These are phyloP conservation scores for Brachypalpus laphriformis DNA, from an alignment of 2,888 invertebrate species.

Conservation along the genomic window DNA sequence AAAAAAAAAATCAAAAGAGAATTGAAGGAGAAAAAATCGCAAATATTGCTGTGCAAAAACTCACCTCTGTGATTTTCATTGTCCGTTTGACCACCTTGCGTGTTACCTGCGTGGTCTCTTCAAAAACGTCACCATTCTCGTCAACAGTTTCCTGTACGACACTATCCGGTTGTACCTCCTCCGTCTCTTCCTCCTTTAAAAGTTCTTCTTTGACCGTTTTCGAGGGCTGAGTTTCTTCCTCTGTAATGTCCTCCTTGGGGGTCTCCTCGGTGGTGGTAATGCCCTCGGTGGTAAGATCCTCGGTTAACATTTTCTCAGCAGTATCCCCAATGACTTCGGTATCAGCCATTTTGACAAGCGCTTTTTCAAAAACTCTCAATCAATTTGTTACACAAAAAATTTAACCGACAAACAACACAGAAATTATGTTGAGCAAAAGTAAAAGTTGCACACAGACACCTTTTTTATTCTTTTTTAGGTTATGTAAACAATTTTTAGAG, in stretches of 20 bases:
- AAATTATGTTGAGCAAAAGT: conserved; percentile 36
- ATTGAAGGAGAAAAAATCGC: not conserved
- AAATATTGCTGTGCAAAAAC: conserved; percentile 67
- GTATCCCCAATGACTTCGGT: conserved; percentile 78
- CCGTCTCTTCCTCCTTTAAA: conserved; percentile 79
- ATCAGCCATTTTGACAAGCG: conserved; percentile 79
- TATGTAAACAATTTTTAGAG: conserved; percentile 74
- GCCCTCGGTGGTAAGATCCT: conserved; percentile 33
- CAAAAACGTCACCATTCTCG: conserved; percentile 81
- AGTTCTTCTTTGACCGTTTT: conserved; percentile 75
- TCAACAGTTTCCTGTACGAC: conserved; percentile 80
- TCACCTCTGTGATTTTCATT: conserved; percentile 82
- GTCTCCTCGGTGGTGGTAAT: conserved; percentile 21
- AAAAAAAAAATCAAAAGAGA: not conserved
- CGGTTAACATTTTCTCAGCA: conserved; percentile 71
- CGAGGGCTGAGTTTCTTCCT: conserved; percentile 73
- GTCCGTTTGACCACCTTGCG: conserved; percentile 82
- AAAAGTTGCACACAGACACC: conserved; percentile 55
- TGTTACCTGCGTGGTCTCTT: conserved; percentile 81
- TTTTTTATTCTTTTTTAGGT: conserved; percentile 53
- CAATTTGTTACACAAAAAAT: conserved; percentile 35
- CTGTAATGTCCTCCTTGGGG: conserved; percentile 50
- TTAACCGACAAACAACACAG: conserved; percentile 27
- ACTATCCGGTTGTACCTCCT: conserved; percentile 77
- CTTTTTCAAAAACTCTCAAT: conserved; percentile 29